Conservation (phyloP, 2,888 invertebrate genomes). For the Blera fallax region DNA sequence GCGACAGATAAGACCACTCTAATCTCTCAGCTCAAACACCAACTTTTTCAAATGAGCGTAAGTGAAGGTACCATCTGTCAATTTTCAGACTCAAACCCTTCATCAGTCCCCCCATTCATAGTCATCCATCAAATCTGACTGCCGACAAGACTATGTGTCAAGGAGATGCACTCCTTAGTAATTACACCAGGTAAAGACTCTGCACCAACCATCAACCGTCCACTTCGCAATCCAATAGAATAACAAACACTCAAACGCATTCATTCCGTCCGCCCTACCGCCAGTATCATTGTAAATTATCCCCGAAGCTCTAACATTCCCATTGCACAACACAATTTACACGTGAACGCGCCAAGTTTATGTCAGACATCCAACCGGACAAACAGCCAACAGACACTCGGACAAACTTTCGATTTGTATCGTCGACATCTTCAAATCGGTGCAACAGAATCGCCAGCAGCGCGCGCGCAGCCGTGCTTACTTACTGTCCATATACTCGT, state of each 20-base stretch:
- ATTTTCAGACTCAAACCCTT: not conserved
- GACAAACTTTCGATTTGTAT: conserved; percentile 70
- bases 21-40: no score
- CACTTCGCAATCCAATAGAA: not conserved
- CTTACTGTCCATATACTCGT: conserved; percentile 9
- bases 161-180: not conserved
- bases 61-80: no score
- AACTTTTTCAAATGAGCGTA: no score
- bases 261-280: not conserved
- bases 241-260: not conserved
- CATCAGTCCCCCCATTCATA: not conserved
- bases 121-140: not conserved
- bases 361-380: conserved; percentile 56
- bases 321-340: conserved; percentile 56
- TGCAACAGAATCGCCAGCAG: conserved; percentile 44
- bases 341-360: conserved; percentile 65
- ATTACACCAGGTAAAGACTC: not conserved
- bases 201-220: not conserved
- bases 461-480: conserved; percentile 28
- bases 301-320: conserved; percentile 26
- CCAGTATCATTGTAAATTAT: conserved; percentile 18
- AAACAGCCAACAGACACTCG: conserved; percentile 65
- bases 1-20: no score
- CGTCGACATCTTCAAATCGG: conserved; percentile 60
- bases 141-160: not conserved